A percentile compares a stretch with the other conserved stretches of the same genome.
Evolutionary conservation across 2,888 invertebrate genomes (phyloP).

Genomic region (Temnothorax unifasciatus): DNA sequence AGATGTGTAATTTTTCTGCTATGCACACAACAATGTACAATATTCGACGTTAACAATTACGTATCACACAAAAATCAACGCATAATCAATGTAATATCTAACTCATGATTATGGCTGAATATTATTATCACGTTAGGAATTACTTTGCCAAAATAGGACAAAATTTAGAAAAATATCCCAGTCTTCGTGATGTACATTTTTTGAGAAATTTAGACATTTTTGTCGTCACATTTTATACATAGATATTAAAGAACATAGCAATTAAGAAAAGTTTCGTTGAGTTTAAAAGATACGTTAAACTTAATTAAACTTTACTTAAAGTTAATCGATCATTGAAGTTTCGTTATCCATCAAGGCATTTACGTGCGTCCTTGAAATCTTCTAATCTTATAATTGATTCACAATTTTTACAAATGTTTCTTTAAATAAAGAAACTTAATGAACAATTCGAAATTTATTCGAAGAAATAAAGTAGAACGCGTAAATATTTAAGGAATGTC

Average conservation of each 20-base stretch:
- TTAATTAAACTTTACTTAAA: not conserved
- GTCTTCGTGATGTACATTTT: not conserved
- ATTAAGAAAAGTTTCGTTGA: not conserved
- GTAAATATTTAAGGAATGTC: not conserved
- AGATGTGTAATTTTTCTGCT: conserved; percentile 5
- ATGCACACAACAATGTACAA: not conserved
- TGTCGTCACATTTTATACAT: not conserved
- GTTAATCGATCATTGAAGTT: not conserved
- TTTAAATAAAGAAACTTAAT: not conserved
- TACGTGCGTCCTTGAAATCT: not conserved
- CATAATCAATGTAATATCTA: not conserved
- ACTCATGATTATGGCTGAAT: too few relatives aligned
- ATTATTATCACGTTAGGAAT: not conserved
- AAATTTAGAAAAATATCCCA: not conserved
- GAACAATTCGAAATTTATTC: not conserved
- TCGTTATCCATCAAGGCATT: not conserved
- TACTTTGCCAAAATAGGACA: not conserved
- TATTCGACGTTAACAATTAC: not conserved
- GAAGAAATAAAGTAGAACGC: not conserved
- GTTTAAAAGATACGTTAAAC: not conserved
- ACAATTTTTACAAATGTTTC: not conserved
- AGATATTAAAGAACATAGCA: not conserved
- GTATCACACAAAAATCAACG: not conserved
- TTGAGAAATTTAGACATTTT: not conserved
- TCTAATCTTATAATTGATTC: not conserved